A percentile compares a stretch with the other conserved stretches of the same genome.
Conservation (phyloP, 2,888 invertebrate genomes). For the Stictocephala bisonia region DNA sequence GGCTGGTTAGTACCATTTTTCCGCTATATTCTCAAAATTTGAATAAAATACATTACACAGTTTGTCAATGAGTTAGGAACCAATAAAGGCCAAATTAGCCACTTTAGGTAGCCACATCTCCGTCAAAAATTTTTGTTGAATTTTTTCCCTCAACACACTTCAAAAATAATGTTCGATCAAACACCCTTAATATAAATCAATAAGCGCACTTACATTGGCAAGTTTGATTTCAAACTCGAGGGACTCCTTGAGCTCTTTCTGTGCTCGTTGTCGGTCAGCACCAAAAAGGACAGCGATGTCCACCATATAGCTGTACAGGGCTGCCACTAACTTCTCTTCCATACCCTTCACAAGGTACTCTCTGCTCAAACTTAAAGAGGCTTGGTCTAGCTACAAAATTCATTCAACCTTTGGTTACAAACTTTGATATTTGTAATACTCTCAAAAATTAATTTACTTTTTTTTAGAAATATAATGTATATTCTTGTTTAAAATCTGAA, state of each 20-base stretch:
- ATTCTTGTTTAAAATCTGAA: background rate
- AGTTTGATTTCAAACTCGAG: slow-evolving; percentile 89
- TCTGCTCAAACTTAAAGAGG: slow-evolving; percentile 83
- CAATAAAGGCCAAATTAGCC: no score
- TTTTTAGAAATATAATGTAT: no score
- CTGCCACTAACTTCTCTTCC: slow-evolving; percentile 85
- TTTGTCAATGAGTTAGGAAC: no score
- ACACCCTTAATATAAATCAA: no score
- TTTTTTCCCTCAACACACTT: no score
- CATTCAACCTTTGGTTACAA: background rate
- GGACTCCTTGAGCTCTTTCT: slow-evolving; percentile 79
- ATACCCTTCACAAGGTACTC: slow-evolving; percentile 88
- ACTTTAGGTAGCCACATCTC: no score
- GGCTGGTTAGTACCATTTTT: no score
- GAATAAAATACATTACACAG: no score
- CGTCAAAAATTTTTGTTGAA: no score
- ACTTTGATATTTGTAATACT: background rate
- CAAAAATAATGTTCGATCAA: no score
- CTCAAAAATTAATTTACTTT: background rate
- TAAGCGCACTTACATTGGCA: slow-evolving; percentile 91
- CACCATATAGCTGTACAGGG: slow-evolving; percentile 88
- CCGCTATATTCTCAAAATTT: no score
- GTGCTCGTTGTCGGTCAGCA: slow-evolving; percentile 76
- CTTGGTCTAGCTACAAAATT: slow-evolving; percentile 83
- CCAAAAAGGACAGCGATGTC: slow-evolving; percentile 89